Evolutionary conservation across 2,888 invertebrate genomes (phyloP).

Genomic region (Pelosia muscerda): DNA sequence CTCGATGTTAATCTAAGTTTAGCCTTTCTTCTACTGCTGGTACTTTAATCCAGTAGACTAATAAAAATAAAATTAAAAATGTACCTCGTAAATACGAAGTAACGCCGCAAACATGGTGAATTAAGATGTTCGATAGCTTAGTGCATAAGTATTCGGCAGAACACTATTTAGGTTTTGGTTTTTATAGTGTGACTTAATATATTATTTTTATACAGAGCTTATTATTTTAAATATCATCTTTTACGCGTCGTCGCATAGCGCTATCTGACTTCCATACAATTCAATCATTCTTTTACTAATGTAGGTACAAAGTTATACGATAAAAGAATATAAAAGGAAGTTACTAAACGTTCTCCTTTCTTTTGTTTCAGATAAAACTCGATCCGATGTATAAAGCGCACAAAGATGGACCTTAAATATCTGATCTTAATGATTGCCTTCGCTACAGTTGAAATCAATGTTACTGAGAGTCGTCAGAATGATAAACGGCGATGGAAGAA

Average conservation of each 20-base stretch:
- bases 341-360: constrained; percentile 58
- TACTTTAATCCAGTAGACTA: background rate
- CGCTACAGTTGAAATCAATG: constrained; percentile 80
- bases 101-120: too few relatives aligned
- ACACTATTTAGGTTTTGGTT: background rate
- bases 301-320: constrained; percentile 57
- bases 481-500: constrained; percentile 82
- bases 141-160: too few relatives aligned
- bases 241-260: constrained; percentile 55
- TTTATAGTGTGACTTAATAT: too few relatives aligned
- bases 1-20: background rate
- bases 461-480: constrained; percentile 80
- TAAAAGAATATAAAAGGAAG: constrained; percentile 61
- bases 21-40: background rate
- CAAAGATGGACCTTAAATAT: constrained; percentile 81
- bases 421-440: constrained; percentile 82
- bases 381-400: constrained; percentile 68
- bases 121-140: too few relatives aligned
- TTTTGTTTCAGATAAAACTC: constrained; percentile 81
- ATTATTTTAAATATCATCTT: constrained; percentile 44
- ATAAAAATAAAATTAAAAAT: background rate
- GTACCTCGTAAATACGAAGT: background rate
- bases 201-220: too few relatives aligned
- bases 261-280: constrained; percentile 61
- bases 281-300: constrained; percentile 65